Evolutionary conservation across 2,888 invertebrate species (phyloP).

Genomic region (Chymomyza procnemis): DNA sequence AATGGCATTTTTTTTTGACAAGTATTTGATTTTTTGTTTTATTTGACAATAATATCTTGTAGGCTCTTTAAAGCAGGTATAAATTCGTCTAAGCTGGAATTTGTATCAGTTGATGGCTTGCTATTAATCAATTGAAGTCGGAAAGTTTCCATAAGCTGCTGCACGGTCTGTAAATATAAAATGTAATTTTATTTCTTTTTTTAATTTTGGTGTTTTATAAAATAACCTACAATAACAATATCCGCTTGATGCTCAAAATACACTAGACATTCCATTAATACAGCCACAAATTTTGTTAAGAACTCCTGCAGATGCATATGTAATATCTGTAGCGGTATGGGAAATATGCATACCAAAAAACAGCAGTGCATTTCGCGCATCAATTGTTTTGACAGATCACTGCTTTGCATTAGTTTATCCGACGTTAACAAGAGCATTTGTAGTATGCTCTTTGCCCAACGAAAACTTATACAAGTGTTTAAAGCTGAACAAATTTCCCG

Average conservation of each 20-base stretch:
- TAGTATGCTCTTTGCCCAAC: constrained; percentile 75
- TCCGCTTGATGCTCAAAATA: constrained; percentile 34
- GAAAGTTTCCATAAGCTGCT: constrained; percentile 53
- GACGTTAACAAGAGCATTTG: constrained; percentile 72
- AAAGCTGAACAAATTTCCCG: constrained; percentile 51
- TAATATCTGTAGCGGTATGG: constrained; percentile 64
- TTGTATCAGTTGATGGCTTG: constrained; percentile 7
- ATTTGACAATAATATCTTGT: constrained; percentile 27
- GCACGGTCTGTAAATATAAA: constrained; percentile 43
- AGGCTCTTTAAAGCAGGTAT: constrained; percentile 38
- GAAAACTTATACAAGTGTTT: constrained; percentile 64
- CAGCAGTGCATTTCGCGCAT: constrained; percentile 66
- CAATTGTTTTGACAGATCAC: constrained; percentile 48
- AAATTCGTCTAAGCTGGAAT: constrained; percentile 25
- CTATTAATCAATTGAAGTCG: constrained; percentile 50
- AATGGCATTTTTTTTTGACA: neutral
- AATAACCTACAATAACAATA: constrained; percentile 49
- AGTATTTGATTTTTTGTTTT: constrained; percentile 3
- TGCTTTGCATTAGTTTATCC: constrained; percentile 62
- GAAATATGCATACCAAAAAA: constrained; percentile 69
- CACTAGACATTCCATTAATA: constrained; percentile 64
- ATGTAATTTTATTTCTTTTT: neutral
- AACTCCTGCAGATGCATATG: constrained; percentile 65
- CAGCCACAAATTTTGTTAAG: constrained; percentile 67
- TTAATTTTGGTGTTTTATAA: too few relatives aligned